These are phyloP conservation scores for Falcunculus frontatus DNA, from an alignment of 2,113 vertebrate species.

Conservation along the genomic window DNA sequence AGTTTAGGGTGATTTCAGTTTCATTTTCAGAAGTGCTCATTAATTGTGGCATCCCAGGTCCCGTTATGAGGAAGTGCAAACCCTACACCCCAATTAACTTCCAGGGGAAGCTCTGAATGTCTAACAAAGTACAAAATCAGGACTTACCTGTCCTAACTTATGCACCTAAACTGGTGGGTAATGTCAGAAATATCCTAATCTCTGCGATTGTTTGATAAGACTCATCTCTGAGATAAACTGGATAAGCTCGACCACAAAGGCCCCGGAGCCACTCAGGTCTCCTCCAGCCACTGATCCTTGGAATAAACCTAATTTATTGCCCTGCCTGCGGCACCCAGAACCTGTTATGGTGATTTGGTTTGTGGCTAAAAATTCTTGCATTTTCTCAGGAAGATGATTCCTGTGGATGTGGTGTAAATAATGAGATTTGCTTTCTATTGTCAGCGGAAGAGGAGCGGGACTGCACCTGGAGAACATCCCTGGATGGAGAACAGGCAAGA, in stretches of 20 bases:
- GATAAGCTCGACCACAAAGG: slow-evolving; percentile 52
- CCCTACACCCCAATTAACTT: neutral
- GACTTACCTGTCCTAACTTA: slow-evolving; percentile 28
- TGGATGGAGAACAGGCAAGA: neutral
- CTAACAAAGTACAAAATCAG: slow-evolving; percentile 29
- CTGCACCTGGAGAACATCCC: neutral
- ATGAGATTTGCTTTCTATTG: neutral
- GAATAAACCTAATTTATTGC: slow-evolving; percentile 31
- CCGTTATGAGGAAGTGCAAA: slow-evolving; percentile 49
- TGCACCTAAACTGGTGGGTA: slow-evolving; percentile 45
- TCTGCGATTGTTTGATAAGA: slow-evolving; percentile 31
- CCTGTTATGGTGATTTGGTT: slow-evolving; percentile 54
- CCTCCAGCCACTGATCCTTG: slow-evolving; percentile 6
- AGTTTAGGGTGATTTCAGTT: neutral
- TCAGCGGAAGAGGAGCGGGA: neutral
- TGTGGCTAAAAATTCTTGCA: slow-evolving; percentile 47
- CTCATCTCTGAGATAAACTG: slow-evolving; percentile 51
- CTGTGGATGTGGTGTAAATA: neutral
- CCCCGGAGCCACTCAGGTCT: slow-evolving; percentile 44
- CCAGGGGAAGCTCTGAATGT: slow-evolving; percentile 18
- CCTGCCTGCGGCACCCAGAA: slow-evolving; percentile 28
- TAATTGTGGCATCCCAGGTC: neutral
- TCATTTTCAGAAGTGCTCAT: neutral
- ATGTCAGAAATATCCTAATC: slow-evolving; percentile 52
- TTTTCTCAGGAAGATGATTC: slow-evolving; percentile 58